These are phyloP conservation scores for Protonibea diacanthus DNA, from an alignment of 2,797 vertebrate species.

Conservation along the genomic window DNA sequence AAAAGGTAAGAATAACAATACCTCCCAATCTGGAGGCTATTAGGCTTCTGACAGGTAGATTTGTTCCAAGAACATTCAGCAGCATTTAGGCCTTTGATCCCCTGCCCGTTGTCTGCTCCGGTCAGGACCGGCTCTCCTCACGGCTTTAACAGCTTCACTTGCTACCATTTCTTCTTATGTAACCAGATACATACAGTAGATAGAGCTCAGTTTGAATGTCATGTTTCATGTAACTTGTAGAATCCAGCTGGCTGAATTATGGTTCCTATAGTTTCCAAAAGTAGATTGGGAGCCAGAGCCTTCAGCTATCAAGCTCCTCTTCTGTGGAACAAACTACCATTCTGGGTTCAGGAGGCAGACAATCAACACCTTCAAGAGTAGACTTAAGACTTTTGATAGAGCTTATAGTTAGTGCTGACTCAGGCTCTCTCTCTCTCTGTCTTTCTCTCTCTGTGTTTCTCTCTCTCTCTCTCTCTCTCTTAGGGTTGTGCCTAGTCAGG, in stretches of 20 bases:
- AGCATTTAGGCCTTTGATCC: slow-evolving; percentile 43
- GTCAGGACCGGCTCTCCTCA: slow-evolving; percentile 13
- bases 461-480: too few species aligned
- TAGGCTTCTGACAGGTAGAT: slow-evolving; percentile 47
- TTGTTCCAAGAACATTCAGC: slow-evolving; percentile 22
- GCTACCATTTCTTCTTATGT: slow-evolving; percentile 8
- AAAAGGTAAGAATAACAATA: slow-evolving; percentile 39
- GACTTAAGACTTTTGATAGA: too few species aligned
- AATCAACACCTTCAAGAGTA: too few species aligned
- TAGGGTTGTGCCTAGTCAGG: too few species aligned
- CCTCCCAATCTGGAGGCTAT: slow-evolving; percentile 43
- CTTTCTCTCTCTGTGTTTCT: too few species aligned
- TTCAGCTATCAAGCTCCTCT: too few species aligned
- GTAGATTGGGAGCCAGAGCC: too few species aligned
- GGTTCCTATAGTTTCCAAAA: too few species aligned
- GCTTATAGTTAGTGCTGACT: too few species aligned
- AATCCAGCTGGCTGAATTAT: background rate
- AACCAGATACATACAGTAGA: background rate
- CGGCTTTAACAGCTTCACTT: slow-evolving; percentile 20
- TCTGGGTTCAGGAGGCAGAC: too few species aligned
- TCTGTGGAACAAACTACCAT: too few species aligned
- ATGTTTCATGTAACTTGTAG: background rate
- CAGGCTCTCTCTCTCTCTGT: too few species aligned
- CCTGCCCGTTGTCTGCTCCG: slow-evolving; percentile 17
- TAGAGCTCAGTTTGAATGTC: background rate